Conservation (phyloP, 2,797 vertebrate species). For the Crocidura indochinensis region DNA sequence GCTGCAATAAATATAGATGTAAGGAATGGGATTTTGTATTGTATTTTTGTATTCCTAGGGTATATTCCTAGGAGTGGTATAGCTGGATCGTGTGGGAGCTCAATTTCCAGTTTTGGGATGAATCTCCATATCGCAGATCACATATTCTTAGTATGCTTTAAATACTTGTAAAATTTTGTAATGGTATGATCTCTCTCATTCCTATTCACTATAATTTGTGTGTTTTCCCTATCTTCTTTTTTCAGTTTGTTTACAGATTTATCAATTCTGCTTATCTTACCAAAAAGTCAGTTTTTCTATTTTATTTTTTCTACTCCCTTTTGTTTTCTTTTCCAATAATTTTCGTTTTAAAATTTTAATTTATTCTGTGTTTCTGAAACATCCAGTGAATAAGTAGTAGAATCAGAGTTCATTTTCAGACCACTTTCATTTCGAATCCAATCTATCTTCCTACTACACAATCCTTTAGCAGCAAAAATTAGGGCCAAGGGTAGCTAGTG, state of each 20-base stretch:
- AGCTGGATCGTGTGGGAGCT: too few relatives aligned
- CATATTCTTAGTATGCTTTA: background rate
- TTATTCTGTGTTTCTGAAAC: background rate
- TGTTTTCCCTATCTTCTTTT: background rate
- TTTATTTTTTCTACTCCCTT: background rate
- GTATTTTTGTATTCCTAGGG: too few relatives aligned
- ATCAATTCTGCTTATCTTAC: background rate
- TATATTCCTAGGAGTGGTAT: too few relatives aligned
- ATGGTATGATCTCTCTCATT: background rate
- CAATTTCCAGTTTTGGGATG: too few relatives aligned
- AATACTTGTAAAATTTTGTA: background rate
- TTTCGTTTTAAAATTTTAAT: background rate
- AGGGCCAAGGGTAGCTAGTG: background rate
- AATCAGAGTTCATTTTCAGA: background rate
- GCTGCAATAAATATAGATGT: too few relatives aligned
- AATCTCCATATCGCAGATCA: too few relatives aligned
- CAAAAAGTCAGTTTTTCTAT: background rate
- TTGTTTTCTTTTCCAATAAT: background rate
- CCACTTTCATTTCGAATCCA: constrained; percentile 16
- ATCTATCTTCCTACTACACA: background rate
- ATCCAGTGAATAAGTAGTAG: background rate
- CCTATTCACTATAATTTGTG: background rate
- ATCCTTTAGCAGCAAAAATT: background rate
- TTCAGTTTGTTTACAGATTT: background rate
- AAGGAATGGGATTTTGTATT: too few relatives aligned